Conservation (phyloP, 2,113 vertebrate genomes). For the Acanthisitta chloris region DNA sequence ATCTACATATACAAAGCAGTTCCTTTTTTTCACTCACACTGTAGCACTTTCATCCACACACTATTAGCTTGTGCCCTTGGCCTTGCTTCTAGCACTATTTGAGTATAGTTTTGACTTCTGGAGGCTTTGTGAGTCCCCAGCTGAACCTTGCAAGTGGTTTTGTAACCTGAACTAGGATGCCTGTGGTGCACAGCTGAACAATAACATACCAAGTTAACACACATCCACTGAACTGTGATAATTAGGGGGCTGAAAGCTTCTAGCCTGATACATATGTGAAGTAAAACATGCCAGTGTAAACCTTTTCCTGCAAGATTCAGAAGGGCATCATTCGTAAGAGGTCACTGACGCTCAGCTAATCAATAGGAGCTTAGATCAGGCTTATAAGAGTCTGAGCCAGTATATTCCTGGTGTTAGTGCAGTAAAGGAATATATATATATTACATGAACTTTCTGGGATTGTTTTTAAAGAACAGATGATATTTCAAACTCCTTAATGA, state of each 20-base stretch:
- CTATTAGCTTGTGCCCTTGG: not conserved
- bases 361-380: not conserved
- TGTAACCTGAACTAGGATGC: not conserved
- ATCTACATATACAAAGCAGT: not conserved
- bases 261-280: not conserved
- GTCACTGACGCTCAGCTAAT: not conserved
- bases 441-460: not conserved
- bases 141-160: not conserved
- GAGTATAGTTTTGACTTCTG: not conserved
- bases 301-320: not conserved
- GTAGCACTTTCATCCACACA: not conserved
- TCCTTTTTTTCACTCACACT: too few relatives aligned
- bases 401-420: not conserved
- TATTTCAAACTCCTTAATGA: not conserved
- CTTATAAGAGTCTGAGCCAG: not conserved
- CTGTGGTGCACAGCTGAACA: fast-evolving
- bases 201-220: not conserved
- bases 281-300: not conserved
- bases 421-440: not conserved
- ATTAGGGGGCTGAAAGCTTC: not conserved
- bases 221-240: not conserved
- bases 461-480: not conserved
- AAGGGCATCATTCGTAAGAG: not conserved
- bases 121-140: not conserved
- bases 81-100: not conserved